Conservation (phyloP, 2,888 invertebrate species). For the Oscheius onirici region DNA sequence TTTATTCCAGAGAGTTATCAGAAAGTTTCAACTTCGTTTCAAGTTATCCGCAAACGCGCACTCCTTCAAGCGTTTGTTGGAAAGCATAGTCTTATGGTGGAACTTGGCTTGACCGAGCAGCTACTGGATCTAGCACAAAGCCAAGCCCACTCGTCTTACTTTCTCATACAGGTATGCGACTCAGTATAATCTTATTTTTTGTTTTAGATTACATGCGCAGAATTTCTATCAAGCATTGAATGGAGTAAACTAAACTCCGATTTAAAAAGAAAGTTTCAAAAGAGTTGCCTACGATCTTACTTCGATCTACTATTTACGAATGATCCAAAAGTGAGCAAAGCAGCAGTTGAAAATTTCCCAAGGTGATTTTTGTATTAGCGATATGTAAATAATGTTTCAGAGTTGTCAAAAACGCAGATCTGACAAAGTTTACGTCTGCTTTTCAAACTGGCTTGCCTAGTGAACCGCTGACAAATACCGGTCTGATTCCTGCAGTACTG, state of each 20-base stretch:
- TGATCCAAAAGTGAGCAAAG: slow-evolving; percentile 25
- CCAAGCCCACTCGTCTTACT: slow-evolving; percentile 15
- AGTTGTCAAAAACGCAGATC: slow-evolving; percentile 23
- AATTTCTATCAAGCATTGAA: slow-evolving; percentile 43
- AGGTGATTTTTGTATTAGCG: neutral
- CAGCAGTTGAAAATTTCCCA: slow-evolving; percentile 9
- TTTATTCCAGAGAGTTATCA: slow-evolving; percentile 11
- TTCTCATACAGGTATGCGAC: slow-evolving; percentile 13
- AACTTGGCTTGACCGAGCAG: neutral
- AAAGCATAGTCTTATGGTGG: neutral
- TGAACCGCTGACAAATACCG: slow-evolving; percentile 9
- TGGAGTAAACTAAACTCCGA: slow-evolving; percentile 36
- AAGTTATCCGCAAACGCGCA: slow-evolving; percentile 32
- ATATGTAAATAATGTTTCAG: slow-evolving; percentile 3
- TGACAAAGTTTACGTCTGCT: slow-evolving; percentile 8
- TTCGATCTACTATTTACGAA: slow-evolving; percentile 17
- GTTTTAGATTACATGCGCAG: slow-evolving; percentile 42
- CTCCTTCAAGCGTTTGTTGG: slow-evolving; percentile 25
- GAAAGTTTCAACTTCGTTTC: slow-evolving; percentile 21
- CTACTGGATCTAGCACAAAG: slow-evolving; percentile 14
- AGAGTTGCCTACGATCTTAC: slow-evolving; percentile 9
- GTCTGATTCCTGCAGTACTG: slow-evolving; percentile 14
- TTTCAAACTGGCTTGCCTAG: slow-evolving; percentile 22
- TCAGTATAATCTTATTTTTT: neutral
- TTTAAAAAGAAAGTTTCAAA: slow-evolving; percentile 9